Conservation (phyloP, 2,113 vertebrate genomes). For the Gasterosteus aculeatus region DNA sequence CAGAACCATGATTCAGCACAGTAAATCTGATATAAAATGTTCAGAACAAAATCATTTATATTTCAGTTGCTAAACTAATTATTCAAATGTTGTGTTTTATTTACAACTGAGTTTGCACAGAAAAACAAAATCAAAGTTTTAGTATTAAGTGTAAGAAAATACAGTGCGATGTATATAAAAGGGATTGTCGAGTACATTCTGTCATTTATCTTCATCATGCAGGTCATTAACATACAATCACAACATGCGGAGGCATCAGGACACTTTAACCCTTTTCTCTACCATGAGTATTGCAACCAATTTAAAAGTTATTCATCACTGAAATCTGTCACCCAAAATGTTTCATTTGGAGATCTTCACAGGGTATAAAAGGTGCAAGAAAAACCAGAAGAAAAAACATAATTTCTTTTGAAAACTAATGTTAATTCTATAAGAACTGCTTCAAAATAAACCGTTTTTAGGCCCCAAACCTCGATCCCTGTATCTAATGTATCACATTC, state of each 20-base stretch:
- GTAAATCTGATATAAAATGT: neutral
- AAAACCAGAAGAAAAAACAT: constrained; percentile 44
- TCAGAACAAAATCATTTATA: neutral
- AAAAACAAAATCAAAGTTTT: constrained; percentile 20
- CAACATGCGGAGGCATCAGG: constrained; percentile 9
- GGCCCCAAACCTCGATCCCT: neutral
- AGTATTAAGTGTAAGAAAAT: constrained; percentile 68
- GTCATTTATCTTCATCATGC: constrained; percentile 26
- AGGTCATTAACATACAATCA: constrained; percentile 33
- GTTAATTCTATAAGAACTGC: neutral
- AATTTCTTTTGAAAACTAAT: neutral
- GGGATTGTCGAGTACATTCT: constrained; percentile 70
- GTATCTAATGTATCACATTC: constrained; percentile 15
- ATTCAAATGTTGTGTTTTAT: constrained; percentile 50
- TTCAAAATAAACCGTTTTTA: constrained; percentile 12
- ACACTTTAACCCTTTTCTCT: constrained; percentile 5
- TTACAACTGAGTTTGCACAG: constrained; percentile 52
- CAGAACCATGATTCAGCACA: neutral
- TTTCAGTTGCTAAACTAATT: constrained; percentile 17
- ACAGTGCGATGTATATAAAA: constrained; percentile 57
- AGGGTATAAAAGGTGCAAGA: constrained; percentile 22
- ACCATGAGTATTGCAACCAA: neutral
- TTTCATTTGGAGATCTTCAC: neutral
- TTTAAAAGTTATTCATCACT: constrained; percentile 13
- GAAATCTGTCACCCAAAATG: neutral